phyloP scores from a whole-genome alignment of 2,888 invertebrate species.

The Pecten maximus region DNA sequence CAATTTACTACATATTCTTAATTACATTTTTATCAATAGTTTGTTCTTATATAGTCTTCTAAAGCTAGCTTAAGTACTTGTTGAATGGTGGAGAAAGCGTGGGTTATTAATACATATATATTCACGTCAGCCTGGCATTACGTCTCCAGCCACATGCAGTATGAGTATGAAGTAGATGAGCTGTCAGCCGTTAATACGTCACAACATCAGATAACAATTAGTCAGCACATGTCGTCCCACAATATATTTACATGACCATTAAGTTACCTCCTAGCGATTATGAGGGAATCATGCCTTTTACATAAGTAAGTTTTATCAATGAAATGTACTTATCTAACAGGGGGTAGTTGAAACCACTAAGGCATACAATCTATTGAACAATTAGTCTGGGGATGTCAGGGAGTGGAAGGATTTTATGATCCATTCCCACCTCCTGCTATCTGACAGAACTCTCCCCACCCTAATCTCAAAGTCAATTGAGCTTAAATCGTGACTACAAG shows the following conservation, averaged over 20 bases:
- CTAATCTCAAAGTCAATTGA: background rate
- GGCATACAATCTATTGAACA: background rate
- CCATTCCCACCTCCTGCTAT: background rate
- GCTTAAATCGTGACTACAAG: slow-evolving; percentile 30
- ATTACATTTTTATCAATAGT: too few species aligned
- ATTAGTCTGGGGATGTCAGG: background rate
- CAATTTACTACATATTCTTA: too few species aligned
- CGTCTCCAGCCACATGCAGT: background rate
- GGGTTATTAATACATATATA: background rate
- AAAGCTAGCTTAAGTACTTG: too few species aligned
- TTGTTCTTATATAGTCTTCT: too few species aligned
- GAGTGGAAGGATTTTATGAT: background rate
- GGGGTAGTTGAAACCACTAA: background rate
- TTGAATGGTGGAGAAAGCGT: background rate
- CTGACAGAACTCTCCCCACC: background rate
- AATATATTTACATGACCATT: background rate
- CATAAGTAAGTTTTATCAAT: background rate
- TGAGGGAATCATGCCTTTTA: background rate
- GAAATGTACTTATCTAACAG: slow-evolving; percentile 2
- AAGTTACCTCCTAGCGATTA: background rate
- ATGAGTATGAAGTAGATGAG: background rate
- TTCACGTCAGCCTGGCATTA: background rate
- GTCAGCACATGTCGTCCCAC: background rate
- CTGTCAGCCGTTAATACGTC: background rate
- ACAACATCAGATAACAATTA: background rate